phyloP scores from a whole-genome alignment of 2,113 vertebrate species.

The Aix galericulata region DNA sequence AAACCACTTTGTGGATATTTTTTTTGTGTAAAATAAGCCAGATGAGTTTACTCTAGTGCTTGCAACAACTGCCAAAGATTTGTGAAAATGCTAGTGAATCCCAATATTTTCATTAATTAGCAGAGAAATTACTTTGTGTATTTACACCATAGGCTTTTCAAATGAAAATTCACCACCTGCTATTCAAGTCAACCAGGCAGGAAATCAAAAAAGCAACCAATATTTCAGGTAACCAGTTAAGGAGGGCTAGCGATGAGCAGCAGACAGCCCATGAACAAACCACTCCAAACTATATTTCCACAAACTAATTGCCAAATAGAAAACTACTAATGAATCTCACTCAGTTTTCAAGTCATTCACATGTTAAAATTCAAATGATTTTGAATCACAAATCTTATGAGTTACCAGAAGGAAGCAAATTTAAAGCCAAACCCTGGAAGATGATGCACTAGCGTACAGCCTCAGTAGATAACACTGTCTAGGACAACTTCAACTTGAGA shows the following conservation, averaged over 20 bases:
- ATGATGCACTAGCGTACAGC: not conserved
- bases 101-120: not conserved
- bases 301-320: not conserved
- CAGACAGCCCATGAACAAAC: not conserved
- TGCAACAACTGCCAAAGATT: slow-evolving; percentile 1
- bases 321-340: not conserved
- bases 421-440: not conserved
- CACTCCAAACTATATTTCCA: not conserved
- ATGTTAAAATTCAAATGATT: not conserved
- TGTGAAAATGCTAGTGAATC: not conserved
- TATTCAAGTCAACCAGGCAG: not conserved
- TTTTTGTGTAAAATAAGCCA: not conserved
- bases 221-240: not conserved
- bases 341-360: not conserved
- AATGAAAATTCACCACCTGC: not conserved
- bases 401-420: not conserved
- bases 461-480: not conserved
- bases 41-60: not conserved
- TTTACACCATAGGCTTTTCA: not conserved
- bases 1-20: not conserved
- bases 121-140: not conserved
- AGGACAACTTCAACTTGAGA: not conserved
- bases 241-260: not conserved
- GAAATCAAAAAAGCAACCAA: not conserved
- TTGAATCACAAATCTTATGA: not conserved